Base-by-base conservation (phyloP, 2,888 invertebrate species). In the Cryptops parisi region DNA sequence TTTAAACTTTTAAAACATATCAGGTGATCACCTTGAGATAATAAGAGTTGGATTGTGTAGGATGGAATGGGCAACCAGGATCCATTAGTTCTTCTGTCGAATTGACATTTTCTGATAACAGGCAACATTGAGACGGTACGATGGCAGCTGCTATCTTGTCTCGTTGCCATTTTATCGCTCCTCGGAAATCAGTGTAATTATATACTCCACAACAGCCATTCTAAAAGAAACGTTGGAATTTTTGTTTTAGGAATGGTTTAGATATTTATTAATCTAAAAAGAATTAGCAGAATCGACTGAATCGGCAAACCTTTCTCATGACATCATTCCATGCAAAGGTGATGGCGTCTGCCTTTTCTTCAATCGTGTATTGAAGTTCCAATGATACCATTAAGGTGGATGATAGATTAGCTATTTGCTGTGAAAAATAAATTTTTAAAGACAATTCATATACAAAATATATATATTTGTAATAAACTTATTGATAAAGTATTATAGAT, bases 201-300 rank as follows among this genome's bases (percentile, higher is more conserved):
- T 78, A 76, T n/a, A 82, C 78, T 52, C 86, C 85, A 66, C 86
- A 86, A 67, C 84, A 84, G 22, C 41, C 41, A 50, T 50, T 50
- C 50, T 50, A n/a, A 41, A 41, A 41, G 43, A 41, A n/a, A 41
- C 6, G 19, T 6, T 17, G 43, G 19, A 33, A 33, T 33, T 33
- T 33, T 33, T 33, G 15, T 33, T 33, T 9, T 9, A 33, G 6
- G 33, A 33, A 9, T 33, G 6, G 6, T 33, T 33, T 33, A 33
- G 6, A 33, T 9, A 9, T 33, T 33, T 33, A 33, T 33, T 33
- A 9, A 33, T 9, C 33, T 33, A 33, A 9, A 9, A 33, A 9
- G 33, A 33, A 9, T 9, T 33, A 33, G 33, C 33, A 33, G 6
- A 9, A 33, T 9, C 15, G 15, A 33, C 33, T 33, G 15, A 24